phyloP scores from a whole-genome alignment of 2,797 vertebrate genomes.

The Leucoraja ocellata region DNA sequence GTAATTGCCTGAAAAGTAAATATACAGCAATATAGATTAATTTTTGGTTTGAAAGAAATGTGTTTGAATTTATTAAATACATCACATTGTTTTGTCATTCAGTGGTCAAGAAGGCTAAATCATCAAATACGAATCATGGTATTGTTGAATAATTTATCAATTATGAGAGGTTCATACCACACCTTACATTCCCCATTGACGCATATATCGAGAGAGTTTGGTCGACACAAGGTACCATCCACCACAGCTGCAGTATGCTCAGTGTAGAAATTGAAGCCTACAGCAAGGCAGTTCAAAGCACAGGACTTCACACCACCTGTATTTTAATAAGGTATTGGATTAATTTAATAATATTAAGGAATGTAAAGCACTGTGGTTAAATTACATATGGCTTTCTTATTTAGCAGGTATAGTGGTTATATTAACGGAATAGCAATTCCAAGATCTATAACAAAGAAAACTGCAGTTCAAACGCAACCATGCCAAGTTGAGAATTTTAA shows the following conservation, averaged over 20 bases:
- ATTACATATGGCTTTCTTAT: background rate
- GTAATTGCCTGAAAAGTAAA: background rate
- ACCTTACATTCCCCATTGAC: slow-evolving; percentile 97
- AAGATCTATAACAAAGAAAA: background rate
- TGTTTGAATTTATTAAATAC: background rate
- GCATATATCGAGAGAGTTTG: slow-evolving; percentile 86
- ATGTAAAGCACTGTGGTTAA: background rate
- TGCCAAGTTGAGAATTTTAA: background rate
- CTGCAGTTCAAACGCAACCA: background rate
- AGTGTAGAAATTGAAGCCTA: slow-evolving; percentile 97
- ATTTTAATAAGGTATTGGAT: slow-evolving; percentile 31
- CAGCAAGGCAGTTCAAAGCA: slow-evolving; percentile 87
- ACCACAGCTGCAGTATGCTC: slow-evolving; percentile 88
- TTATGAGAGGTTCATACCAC: background rate
- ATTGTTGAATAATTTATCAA: background rate
- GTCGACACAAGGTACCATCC: slow-evolving; percentile 81
- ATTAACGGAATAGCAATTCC: background rate
- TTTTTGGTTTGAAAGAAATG: too few relatives aligned
- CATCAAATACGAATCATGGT: background rate
- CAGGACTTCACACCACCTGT: slow-evolving; percentile 91
- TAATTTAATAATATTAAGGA: background rate
- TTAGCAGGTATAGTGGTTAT: background rate
- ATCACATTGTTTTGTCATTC: background rate
- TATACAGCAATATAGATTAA: background rate
- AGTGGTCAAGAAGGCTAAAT: background rate